Percentiles rank a stretch among this genome's conserved stretches.
Conservation (phyloP, 2,888 invertebrate species). For the Teleogryllus oceanicus region DNA sequence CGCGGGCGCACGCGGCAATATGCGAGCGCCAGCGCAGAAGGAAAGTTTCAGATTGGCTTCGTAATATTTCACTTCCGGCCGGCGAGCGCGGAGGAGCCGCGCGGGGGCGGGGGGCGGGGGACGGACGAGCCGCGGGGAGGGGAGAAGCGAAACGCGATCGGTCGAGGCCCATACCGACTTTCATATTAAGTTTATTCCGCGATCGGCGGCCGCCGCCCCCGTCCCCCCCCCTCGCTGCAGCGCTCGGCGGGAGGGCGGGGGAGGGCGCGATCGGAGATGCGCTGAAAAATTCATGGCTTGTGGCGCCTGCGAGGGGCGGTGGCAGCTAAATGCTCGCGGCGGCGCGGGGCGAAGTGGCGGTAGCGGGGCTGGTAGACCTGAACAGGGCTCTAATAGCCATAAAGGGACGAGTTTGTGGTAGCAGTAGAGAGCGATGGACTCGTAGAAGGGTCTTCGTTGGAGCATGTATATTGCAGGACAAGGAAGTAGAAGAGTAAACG, state of each 20-base stretch:
- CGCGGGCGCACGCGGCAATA: background rate
- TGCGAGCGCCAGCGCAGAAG: slow-evolving; percentile 5
- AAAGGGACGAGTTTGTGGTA: too few relatives aligned
- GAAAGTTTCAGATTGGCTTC: slow-evolving; percentile 10
- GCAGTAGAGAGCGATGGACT: too few relatives aligned
- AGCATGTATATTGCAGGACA: too few relatives aligned
- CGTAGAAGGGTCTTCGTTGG: too few relatives aligned
- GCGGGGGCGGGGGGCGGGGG: background rate
- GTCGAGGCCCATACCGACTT: background rate
- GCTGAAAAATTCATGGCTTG: background rate
- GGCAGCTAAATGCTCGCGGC: background rate
- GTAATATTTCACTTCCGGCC: background rate
- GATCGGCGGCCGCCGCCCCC: background rate
- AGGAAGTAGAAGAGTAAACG: too few relatives aligned
- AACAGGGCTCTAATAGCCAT: too few relatives aligned
- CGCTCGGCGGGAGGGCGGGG: background rate
- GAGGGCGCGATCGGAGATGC: background rate
- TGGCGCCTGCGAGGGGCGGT: background rate
- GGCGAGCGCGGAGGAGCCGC: background rate
- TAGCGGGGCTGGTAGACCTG: too few relatives aligned
- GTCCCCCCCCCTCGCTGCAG: background rate
- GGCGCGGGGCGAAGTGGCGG: background rate
- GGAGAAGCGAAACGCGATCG: background rate
- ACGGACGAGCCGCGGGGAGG: background rate
- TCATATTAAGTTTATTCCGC: slow-evolving; percentile 10